Percentiles rank a stretch among this genome's conserved stretches.
These are phyloP conservation scores for Aleiodes leptofemur DNA, from an alignment of 2,888 invertebrate genomes.

Conservation along the genomic window DNA sequence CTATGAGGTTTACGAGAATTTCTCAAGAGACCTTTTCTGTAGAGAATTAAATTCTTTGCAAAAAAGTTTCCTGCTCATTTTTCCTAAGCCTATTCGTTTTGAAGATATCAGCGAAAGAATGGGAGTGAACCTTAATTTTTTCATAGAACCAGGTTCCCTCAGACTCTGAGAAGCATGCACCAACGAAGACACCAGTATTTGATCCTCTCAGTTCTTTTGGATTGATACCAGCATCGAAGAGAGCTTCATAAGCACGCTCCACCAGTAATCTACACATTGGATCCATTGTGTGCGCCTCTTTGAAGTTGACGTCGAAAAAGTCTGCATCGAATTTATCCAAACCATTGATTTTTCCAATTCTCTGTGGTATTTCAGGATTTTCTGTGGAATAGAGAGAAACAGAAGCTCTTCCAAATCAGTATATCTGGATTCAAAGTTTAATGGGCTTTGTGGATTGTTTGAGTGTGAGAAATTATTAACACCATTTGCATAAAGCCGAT, in stretches of 20 bases:
- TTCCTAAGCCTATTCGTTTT: no score
- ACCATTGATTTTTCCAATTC: constrained; percentile 84
- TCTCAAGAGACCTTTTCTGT: no score
- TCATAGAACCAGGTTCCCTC: constrained; percentile 85
- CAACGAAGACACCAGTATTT: constrained; percentile 85
- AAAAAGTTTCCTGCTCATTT: no score
- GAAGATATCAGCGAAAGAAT: neutral
- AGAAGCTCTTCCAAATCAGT: no score
- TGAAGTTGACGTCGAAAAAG: constrained; percentile 78
- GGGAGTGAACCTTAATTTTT: constrained; percentile 78
- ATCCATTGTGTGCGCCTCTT: constrained; percentile 78
- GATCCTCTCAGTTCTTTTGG: constrained; percentile 81
- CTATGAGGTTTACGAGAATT: neutral
- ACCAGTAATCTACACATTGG: constrained; percentile 80
- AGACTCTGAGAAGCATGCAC: constrained; percentile 84
- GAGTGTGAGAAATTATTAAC: no score
- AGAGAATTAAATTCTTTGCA: no score
- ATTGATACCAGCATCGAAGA: constrained; percentile 77
- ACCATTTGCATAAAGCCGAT: no score
- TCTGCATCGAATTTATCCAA: constrained; percentile 82
- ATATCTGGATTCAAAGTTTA: neutral
- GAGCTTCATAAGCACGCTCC: constrained; percentile 80
- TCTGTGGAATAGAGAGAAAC: constrained; percentile 58
- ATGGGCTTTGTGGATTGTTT: neutral
- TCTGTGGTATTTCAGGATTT: constrained; percentile 84